Evolutionary conservation across 2,888 invertebrate species (phyloP).

Genomic region (Leptopterna dolabrata): DNA sequence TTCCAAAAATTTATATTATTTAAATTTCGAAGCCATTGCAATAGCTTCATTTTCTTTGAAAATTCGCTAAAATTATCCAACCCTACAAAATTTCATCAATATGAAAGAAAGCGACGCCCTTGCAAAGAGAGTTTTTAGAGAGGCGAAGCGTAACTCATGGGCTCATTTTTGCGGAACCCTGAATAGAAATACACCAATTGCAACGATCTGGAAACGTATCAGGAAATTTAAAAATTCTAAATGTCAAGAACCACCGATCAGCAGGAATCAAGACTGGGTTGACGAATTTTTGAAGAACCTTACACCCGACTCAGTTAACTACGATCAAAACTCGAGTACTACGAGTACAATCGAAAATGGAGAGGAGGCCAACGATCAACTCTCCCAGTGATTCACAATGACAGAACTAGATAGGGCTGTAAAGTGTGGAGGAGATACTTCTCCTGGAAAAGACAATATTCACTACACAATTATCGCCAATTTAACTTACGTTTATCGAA

Average conservation of each 20-base stretch:
- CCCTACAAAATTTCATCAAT: not conserved
- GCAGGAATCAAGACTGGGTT: not conserved
- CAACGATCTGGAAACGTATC: not conserved
- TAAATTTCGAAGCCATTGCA: too few species aligned
- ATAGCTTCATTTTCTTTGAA: too few species aligned
- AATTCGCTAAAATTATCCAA: too few species aligned
- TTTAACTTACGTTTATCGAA: not conserved
- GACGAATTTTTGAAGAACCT: not conserved
- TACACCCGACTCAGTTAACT: too few species aligned
- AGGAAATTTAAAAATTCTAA: constrained; percentile 15
- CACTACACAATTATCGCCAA: constrained; percentile 15
- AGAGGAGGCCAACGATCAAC: not conserved
- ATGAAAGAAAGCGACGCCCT: not conserved
- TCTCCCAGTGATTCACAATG: not conserved
- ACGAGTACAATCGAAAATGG: not conserved
- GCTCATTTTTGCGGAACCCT: not conserved
- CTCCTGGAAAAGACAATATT: constrained; percentile 7
- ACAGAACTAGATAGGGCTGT: constrained; percentile 1
- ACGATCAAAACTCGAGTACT: not conserved
- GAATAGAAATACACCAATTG: not conserved
- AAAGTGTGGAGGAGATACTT: not conserved
- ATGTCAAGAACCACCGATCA: not conserved
- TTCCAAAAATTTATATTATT: too few species aligned
- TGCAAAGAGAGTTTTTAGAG: not conserved
- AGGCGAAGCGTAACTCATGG: not conserved